phyloP scores from a whole-genome alignment of 1,140 invertebrate species.

The Hydropsyche tenuis region DNA sequence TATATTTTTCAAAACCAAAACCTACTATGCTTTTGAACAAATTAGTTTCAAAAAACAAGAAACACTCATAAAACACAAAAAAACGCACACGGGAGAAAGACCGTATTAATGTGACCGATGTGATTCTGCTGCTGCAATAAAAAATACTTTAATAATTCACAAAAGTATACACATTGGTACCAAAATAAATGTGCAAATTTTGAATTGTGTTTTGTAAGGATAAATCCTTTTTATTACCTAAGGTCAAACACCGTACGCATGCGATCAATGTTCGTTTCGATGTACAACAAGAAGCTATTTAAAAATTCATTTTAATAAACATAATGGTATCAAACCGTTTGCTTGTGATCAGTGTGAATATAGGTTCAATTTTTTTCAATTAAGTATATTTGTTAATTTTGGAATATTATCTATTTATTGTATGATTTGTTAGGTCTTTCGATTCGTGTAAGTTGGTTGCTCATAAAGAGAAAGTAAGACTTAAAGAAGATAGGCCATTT shows the following conservation, averaged over 20 bases:
- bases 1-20: not conserved
- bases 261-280: constrained; percentile 38
- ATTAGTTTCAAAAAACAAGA: constrained; percentile 41
- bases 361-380: constrained; percentile 20
- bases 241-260: constrained; percentile 45
- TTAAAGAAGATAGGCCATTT: constrained; percentile 12
- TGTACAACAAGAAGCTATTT: constrained; percentile 44
- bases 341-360: constrained; percentile 41
- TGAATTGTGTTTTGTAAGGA: not conserved
- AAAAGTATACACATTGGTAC: constrained; percentile 44
- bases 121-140: constrained; percentile 39
- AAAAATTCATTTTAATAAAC: constrained; percentile 46
- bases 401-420: not conserved
- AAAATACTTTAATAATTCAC: constrained; percentile 41
- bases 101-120: constrained; percentile 40
- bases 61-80: constrained; percentile 40
- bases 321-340: constrained; percentile 43
- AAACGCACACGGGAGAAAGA: constrained; percentile 41
- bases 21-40: not conserved
- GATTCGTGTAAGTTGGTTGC: constrained; percentile 42
- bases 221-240: not conserved
- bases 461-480: constrained; percentile 37
- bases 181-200: too few relatives aligned
- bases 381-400: not conserved
- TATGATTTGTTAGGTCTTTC: constrained; percentile 33